Evolutionary conservation across 2,797 vertebrate genomes (phyloP), one percentile per base, ranked within the genome.

Genomic region (Dallia pectoralis): DNA sequence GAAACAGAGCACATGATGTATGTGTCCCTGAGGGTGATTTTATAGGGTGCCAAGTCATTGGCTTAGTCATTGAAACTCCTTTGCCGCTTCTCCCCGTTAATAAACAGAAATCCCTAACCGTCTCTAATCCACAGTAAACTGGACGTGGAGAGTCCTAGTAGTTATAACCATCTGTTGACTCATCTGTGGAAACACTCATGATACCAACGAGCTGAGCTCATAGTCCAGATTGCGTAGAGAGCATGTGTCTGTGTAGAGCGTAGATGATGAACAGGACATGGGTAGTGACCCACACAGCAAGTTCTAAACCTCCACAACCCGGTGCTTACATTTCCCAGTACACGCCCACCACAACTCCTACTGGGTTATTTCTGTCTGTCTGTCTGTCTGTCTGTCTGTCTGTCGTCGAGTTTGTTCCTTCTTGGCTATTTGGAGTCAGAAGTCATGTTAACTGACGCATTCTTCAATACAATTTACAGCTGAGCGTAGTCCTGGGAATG

Each of bases 301-400:
- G 32, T 33, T n/a, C 32, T 36, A 19, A 36, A 66, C 32, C 40
- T 12, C n/a, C 36, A 40, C 40, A 44, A 44, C 40, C 40, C 65
- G 25, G 19, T 67, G n/a, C 32, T 40, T 67, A 19, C 8, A 12
- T 36, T n/a, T 67, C 36, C 65, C 33, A 22, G 14, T 14, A 22
- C 36, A 44, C 22, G 14, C 30, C 27, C 62, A 32, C 62, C 16
- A 67, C n/a, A 22, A 19, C 76, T 78, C 19, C 19, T 70, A 47
- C 4, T 56, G 4, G 18, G 33, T 70, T 80, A 75, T 80, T 83
- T 84, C 69, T 80, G 66, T 79, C 36, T 44, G 0, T 64, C 15
- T 27, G 6, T 63, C 18, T 80, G 66, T 79, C 36, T 44, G 0
- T 84, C 69, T 80, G 66, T 79, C 36, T 44, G 0, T 64, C 15